Evolutionary conservation across 2,888 invertebrate species (phyloP).

Genomic region (Aspidiotus destructor): DNA sequence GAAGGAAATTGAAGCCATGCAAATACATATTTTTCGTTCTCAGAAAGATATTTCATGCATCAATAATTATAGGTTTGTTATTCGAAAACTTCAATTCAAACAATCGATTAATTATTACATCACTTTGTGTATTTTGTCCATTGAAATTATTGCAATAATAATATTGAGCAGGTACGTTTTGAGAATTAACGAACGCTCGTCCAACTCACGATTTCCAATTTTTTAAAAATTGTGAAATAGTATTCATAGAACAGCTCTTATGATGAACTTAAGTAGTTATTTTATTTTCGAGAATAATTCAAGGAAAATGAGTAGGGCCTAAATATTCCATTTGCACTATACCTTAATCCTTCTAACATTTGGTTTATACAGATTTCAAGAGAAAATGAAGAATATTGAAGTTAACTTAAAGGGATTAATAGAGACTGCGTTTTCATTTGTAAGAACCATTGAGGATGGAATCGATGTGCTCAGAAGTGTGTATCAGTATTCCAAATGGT

Average conservation of each 20-base stretch:
- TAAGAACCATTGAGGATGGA: conserved; percentile 18
- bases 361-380: background rate
- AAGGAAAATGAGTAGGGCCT: background rate
- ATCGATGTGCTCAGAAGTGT: conserved; percentile 7
- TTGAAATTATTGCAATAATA: too few species aligned
- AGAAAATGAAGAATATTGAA: conserved; percentile 14
- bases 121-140: too few species aligned
- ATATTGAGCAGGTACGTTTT: too few species aligned
- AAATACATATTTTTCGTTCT: background rate
- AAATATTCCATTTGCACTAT: background rate
- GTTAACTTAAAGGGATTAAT: background rate
- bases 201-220: too few species aligned
- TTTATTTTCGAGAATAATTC: too few species aligned
- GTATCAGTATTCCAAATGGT: conserved; percentile 18
- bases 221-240: too few species aligned
- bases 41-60: background rate
- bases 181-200: too few species aligned
- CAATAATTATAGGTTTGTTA: background rate
- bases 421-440: conserved; percentile 7
- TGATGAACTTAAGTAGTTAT: too few species aligned
- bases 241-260: too few species aligned
- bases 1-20: background rate
- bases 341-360: background rate
- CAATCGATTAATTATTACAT: too few species aligned
- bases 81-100: background rate